Base-by-base conservation (phyloP, 2,797 vertebrate species). In the Cryptoblepharus egeriae region DNA sequence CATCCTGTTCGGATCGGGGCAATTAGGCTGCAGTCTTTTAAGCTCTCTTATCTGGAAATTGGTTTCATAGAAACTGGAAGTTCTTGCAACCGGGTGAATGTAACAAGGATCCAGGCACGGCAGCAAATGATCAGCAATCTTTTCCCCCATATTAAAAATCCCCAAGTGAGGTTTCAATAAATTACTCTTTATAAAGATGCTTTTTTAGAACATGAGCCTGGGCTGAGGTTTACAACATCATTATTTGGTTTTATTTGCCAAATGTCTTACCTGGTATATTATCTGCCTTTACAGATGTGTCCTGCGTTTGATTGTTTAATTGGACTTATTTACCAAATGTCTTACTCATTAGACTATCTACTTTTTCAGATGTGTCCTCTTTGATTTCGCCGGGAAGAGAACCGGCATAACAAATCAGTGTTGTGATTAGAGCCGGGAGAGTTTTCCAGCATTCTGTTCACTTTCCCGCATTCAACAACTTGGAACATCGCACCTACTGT, bases 241-340 rank as follows among this genome's bases (percentile, higher is more conserved):
- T 89, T 90, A 90, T 90, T 94, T 91, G 88, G 82, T 90, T 77
- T 83, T 95, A 93, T 95, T 95, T 95, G 93, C 93, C 60, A 63
- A 95, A 94, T 94, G 91, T 94, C 94, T 95, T 94, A 94, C 93
- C 85, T 92, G 89, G 87, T 90, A 89, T 91, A 95, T 94, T 95
- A 95, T 96, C 95, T 94, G 92, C 87, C 91, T 94, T 94, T 90
- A 93, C 95, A 95, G 92, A 92, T 93, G 93, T 94, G 92, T 86
- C 75, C 88, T 81, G 75, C 68, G 92, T 95, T 95, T 90, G 81
- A 90, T 92, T 94, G 94, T 84, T 93, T 95, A 95, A 94, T 94
- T 94, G 93, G 74, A 92, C 82, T 92, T 95, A 95, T 95, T 95
- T 95, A 93, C 93, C 91, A 92, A 95, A 93, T 94, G 92, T 92